Percentiles rank a stretch among this genome's conserved stretches.
phyloP scores from a whole-genome alignment of 2,888 invertebrate species.

The Branchellion lobata region DNA sequence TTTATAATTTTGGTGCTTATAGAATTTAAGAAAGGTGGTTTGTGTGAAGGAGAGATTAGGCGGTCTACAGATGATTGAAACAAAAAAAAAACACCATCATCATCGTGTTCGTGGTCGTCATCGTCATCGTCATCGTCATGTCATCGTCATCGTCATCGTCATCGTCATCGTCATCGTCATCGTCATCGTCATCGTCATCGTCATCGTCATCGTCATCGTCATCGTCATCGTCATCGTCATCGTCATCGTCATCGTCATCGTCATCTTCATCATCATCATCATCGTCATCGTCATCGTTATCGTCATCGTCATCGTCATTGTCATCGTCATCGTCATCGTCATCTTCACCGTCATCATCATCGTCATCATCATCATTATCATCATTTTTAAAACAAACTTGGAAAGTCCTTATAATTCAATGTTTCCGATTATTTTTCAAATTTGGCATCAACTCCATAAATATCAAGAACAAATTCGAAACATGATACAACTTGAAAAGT shows the following conservation, averaged over 20 bases:
- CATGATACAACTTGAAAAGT: too few relatives aligned
- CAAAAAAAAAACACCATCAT: background rate
- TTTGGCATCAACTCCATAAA: too few relatives aligned
- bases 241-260: background rate
- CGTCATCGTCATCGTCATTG: background rate
- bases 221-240: background rate
- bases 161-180: background rate
- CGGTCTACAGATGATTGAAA: background rate
- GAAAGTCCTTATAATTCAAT: too few relatives aligned
- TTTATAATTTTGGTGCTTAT: too few relatives aligned
- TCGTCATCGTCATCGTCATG: too few relatives aligned
- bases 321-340: background rate
- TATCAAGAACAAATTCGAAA: too few relatives aligned
- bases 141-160: too few relatives aligned
- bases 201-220: background rate
- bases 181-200: background rate
- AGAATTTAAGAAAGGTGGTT: too few relatives aligned
- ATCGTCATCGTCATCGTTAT: conserved; percentile 6
- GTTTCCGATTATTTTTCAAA: too few relatives aligned
- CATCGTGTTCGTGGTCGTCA: too few relatives aligned
- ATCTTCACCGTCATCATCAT: conserved; percentile 20
- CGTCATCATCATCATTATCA: conserved; percentile 35
- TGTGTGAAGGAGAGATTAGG: background rate
- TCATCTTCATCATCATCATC: too few relatives aligned
- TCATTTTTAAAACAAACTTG: too few relatives aligned